Conservation (phyloP, 2,113 vertebrate species). For the Polyodon spathula region DNA sequence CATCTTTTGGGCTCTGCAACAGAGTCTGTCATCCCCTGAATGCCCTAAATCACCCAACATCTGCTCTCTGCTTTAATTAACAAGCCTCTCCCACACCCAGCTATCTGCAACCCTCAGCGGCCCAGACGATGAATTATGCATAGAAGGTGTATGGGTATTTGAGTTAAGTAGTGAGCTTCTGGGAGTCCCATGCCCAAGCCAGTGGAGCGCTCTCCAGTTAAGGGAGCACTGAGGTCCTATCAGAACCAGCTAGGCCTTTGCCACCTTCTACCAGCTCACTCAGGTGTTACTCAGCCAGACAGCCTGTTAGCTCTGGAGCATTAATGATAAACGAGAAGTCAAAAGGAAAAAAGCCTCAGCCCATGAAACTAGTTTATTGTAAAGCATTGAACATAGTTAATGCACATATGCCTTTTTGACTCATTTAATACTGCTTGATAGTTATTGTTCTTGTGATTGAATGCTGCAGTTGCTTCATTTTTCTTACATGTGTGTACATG, state of each 20-base stretch:
- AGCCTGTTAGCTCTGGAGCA: constrained; percentile 14
- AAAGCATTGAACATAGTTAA: no score
- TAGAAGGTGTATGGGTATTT: constrained; percentile 37
- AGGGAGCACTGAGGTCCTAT: constrained; percentile 25
- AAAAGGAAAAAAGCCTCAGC: neutral
- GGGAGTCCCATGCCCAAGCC: constrained; percentile 36
- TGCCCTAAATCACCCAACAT: constrained; percentile 40
- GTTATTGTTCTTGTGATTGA: no score
- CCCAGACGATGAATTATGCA: constrained; percentile 56
- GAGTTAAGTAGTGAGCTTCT: constrained; percentile 51
- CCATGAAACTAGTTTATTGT: no score
- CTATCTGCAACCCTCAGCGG: constrained; percentile 37
- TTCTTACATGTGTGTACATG: no score
- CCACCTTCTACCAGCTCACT: constrained; percentile 22
- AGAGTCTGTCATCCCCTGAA: constrained; percentile 25
- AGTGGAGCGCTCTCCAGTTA: constrained; percentile 24
- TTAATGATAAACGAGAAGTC: constrained; percentile 36
- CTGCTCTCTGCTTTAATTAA: constrained; percentile 44
- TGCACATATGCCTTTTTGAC: no score
- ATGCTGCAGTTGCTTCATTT: no score
- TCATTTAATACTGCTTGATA: no score
- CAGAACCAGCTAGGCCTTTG: constrained; percentile 26
- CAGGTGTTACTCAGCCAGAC: constrained; percentile 35
- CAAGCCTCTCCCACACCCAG: constrained; percentile 30
- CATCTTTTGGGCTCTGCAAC: constrained; percentile 25